Evolutionary conservation across 1,140 invertebrate genomes (phyloP).

Genomic region (Orius laevigatus): DNA sequence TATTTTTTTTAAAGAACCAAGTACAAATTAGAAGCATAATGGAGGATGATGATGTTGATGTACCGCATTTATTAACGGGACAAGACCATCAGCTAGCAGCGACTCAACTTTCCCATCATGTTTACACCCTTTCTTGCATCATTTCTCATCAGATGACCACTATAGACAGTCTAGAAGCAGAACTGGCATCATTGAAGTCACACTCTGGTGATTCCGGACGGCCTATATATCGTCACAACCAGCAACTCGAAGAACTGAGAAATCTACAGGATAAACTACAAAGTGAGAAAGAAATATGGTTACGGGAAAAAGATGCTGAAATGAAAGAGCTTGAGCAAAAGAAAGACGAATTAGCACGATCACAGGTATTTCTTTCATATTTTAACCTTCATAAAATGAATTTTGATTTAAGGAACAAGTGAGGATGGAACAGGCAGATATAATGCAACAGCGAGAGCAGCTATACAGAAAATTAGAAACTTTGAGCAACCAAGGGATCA

Average conservation of each 20-base stretch:
- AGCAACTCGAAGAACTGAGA: conserved; percentile 53
- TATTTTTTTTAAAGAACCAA: conserved; percentile 4
- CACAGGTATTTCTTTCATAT: conserved; percentile 29
- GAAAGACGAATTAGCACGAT: conserved; percentile 34
- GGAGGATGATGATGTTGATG: conserved; percentile 21
- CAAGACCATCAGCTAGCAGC: conserved; percentile 52
- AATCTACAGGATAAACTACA: conserved; percentile 61
- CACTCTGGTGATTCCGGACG: conserved; percentile 31
- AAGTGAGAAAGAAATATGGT: conserved; percentile 63
- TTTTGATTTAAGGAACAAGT: conserved; percentile 39
- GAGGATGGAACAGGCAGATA: conserved; percentile 58
- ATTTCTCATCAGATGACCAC: conserved; percentile 71
- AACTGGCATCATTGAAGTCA: conserved; percentile 35
- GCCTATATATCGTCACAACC: conserved; percentile 44
- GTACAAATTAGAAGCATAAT: background rate
- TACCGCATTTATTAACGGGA: conserved; percentile 29
- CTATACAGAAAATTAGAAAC: conserved; percentile 67
- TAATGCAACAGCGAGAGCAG: conserved; percentile 70
- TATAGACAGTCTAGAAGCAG: conserved; percentile 56
- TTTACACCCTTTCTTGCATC: conserved; percentile 66
- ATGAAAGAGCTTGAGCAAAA: conserved; percentile 48
- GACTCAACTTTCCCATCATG: conserved; percentile 58
- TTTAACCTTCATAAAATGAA: background rate
- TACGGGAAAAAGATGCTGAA: conserved; percentile 40
- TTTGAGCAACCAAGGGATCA: conserved; percentile 51